Conservation (phyloP, 2,113 vertebrate genomes). For the Paraplagusia blochii region DNA sequence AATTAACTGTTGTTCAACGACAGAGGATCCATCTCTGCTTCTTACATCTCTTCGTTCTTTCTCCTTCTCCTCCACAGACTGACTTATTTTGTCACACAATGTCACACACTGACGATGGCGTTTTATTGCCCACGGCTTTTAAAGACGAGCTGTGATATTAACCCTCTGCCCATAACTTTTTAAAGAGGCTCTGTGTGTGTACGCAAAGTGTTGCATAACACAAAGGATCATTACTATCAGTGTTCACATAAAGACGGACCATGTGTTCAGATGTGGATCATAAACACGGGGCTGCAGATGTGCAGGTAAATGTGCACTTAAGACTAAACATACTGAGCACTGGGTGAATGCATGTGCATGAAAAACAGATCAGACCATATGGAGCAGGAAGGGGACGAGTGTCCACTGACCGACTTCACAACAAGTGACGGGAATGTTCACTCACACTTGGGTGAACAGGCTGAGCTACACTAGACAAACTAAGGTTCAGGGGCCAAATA, state of each 20-base stretch:
- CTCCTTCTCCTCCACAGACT: conserved; percentile 44
- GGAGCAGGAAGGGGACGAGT: neutral
- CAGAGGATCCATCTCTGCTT: conserved; percentile 9
- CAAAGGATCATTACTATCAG: conserved; percentile 47
- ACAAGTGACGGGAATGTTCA: too few relatives aligned
- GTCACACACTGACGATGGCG: conserved; percentile 54
- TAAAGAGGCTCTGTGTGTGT: conserved; percentile 51
- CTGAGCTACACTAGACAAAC: too few relatives aligned
- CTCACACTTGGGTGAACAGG: neutral
- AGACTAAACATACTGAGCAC: neutral
- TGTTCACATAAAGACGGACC: conserved; percentile 39
- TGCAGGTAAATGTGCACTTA: neutral
- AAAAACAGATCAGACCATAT: neutral
- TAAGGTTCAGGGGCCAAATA: too few relatives aligned
- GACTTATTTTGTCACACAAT: conserved; percentile 60
- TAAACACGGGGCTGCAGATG: conserved; percentile 43
- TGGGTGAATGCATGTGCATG: neutral
- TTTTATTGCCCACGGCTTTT: conserved; percentile 63
- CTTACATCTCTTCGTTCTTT: conserved; percentile 7
- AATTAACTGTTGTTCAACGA: conserved; percentile 43
- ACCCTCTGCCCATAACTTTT: conserved; percentile 58
- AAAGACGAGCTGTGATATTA: conserved; percentile 60
- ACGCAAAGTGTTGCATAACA: conserved; percentile 59
- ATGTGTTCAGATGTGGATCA: conserved; percentile 33
- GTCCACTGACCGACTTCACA: neutral